phyloP scores from a whole-genome alignment of 2,113 vertebrate genomes.

The Indicator indicator region DNA sequence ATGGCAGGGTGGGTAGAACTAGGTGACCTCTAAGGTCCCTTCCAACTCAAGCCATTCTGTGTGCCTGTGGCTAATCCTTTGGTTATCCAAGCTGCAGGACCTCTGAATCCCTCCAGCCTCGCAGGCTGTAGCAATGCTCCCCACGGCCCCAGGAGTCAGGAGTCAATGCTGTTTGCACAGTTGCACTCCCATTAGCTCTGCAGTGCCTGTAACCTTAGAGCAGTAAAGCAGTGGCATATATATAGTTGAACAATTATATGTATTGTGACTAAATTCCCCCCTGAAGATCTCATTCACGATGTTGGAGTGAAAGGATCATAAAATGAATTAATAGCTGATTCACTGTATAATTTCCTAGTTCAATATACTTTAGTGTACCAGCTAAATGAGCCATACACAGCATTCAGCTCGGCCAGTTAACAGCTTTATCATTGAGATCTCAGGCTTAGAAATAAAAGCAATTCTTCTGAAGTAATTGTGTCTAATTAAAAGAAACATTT shows the following conservation, averaged over 20 bases:
- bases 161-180: constrained; percentile 43
- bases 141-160: background rate
- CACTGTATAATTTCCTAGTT: constrained; percentile 91
- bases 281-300: constrained; percentile 85
- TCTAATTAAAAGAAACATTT: constrained; percentile 93
- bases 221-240: constrained; percentile 68
- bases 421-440: constrained; percentile 89
- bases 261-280: constrained; percentile 85
- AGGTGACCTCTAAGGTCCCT: too few species aligned
- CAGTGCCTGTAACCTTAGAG: constrained; percentile 26
- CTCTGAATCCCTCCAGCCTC: background rate
- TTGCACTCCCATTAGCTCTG: constrained; percentile 32
- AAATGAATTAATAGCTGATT: constrained; percentile 90
- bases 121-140: background rate
- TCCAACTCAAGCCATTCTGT: too few species aligned
- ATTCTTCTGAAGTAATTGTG: constrained; percentile 91
- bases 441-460: constrained; percentile 89
- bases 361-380: constrained; percentile 88
- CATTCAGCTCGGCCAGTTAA: constrained; percentile 85
- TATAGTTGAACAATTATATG: constrained; percentile 82
- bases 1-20: too few species aligned
- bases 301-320: constrained; percentile 87
- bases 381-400: constrained; percentile 88
- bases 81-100: background rate
- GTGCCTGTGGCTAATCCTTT: background rate